Percentiles rank a stretch among this genome's conserved stretches.
These are phyloP conservation scores for Lethocerus indicus DNA, from an alignment of 1,140 invertebrate species.

Conservation along the genomic window DNA sequence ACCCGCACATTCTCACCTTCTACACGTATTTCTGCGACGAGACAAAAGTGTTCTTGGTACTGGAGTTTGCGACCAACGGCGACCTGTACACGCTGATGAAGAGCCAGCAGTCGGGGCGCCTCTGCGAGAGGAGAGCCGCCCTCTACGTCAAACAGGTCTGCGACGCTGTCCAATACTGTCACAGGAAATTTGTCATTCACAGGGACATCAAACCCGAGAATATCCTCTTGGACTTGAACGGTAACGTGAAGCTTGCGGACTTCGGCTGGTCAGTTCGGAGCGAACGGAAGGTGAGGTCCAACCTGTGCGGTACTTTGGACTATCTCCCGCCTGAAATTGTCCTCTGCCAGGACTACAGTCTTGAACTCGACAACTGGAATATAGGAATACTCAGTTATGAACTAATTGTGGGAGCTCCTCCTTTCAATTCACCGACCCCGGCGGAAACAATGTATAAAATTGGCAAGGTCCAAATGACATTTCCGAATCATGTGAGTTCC, in stretches of 20 bases:
- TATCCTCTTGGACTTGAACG: slow-evolving; percentile 51
- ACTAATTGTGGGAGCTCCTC: not conserved
- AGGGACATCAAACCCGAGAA: slow-evolving; percentile 81
- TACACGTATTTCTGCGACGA: slow-evolving; percentile 86
- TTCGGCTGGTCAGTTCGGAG: slow-evolving; percentile 74
- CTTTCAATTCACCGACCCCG: too few species aligned
- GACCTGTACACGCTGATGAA: slow-evolving; percentile 71
- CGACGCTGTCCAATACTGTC: slow-evolving; percentile 77
- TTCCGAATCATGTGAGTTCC: too few species aligned
- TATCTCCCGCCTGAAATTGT: slow-evolving; percentile 2
- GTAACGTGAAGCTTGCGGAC: slow-evolving; percentile 74
- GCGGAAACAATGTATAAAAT: too few species aligned
- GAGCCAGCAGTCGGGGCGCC: slow-evolving; percentile 38
- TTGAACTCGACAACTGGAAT: not conserved
- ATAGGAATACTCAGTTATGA: not conserved
- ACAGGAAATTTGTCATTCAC: slow-evolving; percentile 77
- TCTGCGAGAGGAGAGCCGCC: slow-evolving; percentile 33
- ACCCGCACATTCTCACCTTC: slow-evolving; percentile 81
- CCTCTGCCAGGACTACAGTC: not conserved
- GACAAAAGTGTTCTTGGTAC: slow-evolving; percentile 70
- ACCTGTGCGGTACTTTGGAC: not conserved
- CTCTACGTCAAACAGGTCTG: slow-evolving; percentile 77
- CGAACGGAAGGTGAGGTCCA: not conserved
- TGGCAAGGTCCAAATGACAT: too few species aligned
- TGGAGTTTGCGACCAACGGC: slow-evolving; percentile 82